Evolutionary conservation across 1,140 invertebrate species (phyloP).

Genomic region (Papilio polytes): DNA sequence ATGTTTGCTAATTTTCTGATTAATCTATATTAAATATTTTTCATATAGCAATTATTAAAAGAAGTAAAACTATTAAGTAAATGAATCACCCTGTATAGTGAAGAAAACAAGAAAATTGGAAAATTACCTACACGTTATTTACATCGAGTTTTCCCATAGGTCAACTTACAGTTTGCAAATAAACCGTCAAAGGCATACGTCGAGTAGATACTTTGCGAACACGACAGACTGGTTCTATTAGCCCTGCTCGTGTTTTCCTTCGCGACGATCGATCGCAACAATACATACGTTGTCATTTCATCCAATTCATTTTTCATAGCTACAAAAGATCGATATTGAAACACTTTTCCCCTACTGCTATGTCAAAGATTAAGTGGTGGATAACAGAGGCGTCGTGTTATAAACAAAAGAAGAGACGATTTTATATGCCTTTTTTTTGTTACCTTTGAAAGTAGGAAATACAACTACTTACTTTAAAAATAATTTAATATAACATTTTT

Average conservation of each 20-base stretch:
- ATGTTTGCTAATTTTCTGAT: no score
- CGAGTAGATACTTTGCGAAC: background rate
- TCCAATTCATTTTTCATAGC: constrained; percentile 43
- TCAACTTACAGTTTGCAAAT: constrained; percentile 10
- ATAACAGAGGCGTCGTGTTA: background rate
- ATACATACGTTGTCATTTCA: constrained; percentile 35
- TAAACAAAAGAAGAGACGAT: background rate
- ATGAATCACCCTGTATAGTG: background rate
- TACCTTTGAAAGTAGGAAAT: no score
- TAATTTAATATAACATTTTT: no score
- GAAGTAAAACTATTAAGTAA: background rate
- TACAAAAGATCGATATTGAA: constrained; percentile 34
- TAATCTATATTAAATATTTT: no score
- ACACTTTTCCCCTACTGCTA: background rate
- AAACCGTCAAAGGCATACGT: constrained; percentile 2
- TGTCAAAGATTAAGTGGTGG: background rate
- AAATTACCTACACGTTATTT: background rate
- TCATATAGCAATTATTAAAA: background rate
- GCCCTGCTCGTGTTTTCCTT: background rate
- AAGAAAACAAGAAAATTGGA: background rate
- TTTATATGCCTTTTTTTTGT: background rate
- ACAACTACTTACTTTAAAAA: no score
- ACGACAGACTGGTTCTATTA: background rate
- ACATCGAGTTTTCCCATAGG: background rate
- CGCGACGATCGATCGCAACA: constrained; percentile 24